phyloP scores from a whole-genome alignment of 2,888 invertebrate species.

The Clitarchus hookeri region DNA sequence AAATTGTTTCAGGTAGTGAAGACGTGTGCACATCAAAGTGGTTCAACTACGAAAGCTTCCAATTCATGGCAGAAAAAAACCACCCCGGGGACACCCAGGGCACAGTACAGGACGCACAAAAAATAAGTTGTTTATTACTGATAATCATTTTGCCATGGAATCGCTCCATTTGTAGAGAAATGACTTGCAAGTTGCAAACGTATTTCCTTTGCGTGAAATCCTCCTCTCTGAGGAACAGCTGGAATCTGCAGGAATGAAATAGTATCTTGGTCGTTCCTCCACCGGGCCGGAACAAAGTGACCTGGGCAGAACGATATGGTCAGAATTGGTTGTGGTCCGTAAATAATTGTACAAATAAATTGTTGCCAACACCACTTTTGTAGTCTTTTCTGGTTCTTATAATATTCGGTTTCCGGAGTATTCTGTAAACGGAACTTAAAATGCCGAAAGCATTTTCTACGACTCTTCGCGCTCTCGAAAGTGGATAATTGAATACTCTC shows the following conservation, averaged over 20 bases:
- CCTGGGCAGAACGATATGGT: not conserved
- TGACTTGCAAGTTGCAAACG: no score
- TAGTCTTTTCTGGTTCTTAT: constrained; percentile 42
- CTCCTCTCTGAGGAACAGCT: no score
- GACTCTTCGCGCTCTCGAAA: constrained; percentile 38
- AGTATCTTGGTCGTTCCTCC: constrained; percentile 42
- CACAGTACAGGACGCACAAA: no score
- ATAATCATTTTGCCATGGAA: no score
- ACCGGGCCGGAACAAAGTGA: constrained; percentile 39
- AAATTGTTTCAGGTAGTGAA: no score
- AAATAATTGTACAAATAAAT: constrained; percentile 45
- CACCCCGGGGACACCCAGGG: no score
- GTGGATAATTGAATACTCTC: constrained; percentile 48
- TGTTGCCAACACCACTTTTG: constrained; percentile 42
- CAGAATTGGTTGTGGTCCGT: constrained; percentile 28
- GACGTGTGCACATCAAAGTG: no score
- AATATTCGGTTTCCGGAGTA: constrained; percentile 45
- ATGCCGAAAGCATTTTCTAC: constrained; percentile 46
- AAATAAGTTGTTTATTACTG: no score
- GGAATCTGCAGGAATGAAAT: constrained; percentile 38
- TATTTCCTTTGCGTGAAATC: no score
- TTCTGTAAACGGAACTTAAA: constrained; percentile 38
- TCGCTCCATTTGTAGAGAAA: no score
- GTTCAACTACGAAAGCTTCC: no score
- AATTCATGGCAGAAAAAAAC: no score